A percentile compares a stretch with the other conserved stretches of the same genome.
Evolutionary conservation across 2,888 invertebrate species (phyloP).

Genomic region (Amblyjoppa fuscipennis): DNA sequence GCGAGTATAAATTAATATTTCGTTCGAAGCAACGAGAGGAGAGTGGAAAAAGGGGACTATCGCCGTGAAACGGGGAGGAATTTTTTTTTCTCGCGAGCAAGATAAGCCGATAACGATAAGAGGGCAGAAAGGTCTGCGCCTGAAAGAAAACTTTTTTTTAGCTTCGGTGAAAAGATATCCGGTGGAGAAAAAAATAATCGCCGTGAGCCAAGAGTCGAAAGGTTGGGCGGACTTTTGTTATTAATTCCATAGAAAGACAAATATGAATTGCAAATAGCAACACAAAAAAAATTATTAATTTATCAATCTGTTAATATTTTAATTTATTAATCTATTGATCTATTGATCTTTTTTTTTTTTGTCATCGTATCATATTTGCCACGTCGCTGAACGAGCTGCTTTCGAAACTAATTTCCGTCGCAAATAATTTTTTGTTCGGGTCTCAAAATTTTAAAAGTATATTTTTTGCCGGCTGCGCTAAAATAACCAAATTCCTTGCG

Average conservation of each 20-base stretch:
- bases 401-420: no score
- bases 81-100: conserved; percentile 14
- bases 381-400: no score
- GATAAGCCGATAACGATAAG: conserved; percentile 9
- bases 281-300: no score
- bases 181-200: conserved; percentile 19
- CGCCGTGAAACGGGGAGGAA: neutral
- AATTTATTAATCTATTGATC: no score
- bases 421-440: no score
- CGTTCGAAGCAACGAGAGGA: neutral
- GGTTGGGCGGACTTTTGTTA: neutral
- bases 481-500: no score
- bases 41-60: neutral
- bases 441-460: no score
- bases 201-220: neutral
- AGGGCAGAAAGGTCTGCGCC: neutral
- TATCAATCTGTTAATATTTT: no score
- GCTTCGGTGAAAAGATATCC: conserved; percentile 36
- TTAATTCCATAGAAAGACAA: neutral
- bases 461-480: no score
- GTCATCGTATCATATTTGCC: no score
- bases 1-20: neutral
- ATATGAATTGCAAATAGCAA: no score
- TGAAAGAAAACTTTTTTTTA: conserved; percentile 30
- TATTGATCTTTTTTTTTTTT: no score